phyloP scores from a whole-genome alignment of 2,113 vertebrate species.

The Shinisaurus crocodilurus region DNA sequence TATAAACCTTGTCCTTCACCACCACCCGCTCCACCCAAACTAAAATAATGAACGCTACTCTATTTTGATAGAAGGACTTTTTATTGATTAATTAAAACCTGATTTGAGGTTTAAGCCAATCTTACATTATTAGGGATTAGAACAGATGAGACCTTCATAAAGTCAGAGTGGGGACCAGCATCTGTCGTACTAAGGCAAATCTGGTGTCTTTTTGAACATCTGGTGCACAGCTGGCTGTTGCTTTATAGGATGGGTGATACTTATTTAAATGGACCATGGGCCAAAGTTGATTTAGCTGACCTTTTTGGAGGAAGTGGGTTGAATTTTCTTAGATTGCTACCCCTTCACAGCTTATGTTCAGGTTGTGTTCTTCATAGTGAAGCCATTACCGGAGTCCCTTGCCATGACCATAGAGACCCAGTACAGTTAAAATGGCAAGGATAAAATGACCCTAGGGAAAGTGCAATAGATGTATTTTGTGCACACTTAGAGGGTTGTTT shows the following conservation, averaged over 20 bases:
- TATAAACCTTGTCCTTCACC: neutral
- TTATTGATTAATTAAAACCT: neutral
- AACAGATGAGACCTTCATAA: neutral
- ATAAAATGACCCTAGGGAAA: neutral
- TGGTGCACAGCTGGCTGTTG: neutral
- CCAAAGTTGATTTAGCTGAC: neutral
- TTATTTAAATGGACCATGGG: neutral
- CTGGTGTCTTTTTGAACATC: slow-evolving; percentile 3
- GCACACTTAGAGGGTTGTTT: neutral
- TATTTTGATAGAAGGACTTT: neutral
- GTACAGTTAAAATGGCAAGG: neutral
- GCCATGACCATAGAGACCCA: too few species aligned
- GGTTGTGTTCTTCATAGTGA: neutral
- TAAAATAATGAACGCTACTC: neutral
- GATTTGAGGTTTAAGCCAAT: slow-evolving; percentile 9
- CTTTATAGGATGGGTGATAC: neutral
- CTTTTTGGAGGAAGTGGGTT: neutral
- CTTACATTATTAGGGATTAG: slow-evolving; percentile 15
- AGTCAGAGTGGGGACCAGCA: neutral
- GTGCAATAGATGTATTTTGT: too few species aligned
- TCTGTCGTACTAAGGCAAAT: neutral
- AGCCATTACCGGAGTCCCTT: neutral
- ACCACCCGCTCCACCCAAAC: neutral
- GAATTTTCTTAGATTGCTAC: neutral
- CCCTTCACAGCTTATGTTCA: neutral